These are phyloP conservation scores for Caenorhabditis remanei DNA, from an alignment of 1,140 invertebrate genomes.

Conservation along the genomic window DNA sequence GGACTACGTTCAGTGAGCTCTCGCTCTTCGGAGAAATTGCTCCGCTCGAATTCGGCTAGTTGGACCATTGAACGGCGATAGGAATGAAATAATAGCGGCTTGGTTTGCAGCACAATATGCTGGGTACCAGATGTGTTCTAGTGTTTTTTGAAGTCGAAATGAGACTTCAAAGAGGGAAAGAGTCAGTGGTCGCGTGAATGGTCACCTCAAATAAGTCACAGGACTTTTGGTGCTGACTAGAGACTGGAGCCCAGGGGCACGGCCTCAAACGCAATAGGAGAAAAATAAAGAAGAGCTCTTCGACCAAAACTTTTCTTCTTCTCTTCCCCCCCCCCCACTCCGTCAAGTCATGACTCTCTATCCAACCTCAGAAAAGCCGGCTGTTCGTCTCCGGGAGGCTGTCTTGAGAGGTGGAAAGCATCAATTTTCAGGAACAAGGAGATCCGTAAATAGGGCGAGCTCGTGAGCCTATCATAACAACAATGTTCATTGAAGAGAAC, in stretches of 20 bases:
- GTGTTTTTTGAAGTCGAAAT: slow-evolving; percentile 28
- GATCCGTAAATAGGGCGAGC: slow-evolving; percentile 39
- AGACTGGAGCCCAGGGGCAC: neutral
- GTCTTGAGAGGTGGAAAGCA: slow-evolving; percentile 2
- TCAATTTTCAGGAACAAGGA: slow-evolving; percentile 30
- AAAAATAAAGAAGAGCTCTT: slow-evolving; percentile 43
- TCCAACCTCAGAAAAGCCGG: slow-evolving; percentile 42
- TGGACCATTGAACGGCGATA: slow-evolving; percentile 27
- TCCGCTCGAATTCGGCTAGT: slow-evolving; percentile 39
- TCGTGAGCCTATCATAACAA: slow-evolving; percentile 41
- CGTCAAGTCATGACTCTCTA: slow-evolving; percentile 44
- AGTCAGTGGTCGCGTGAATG: slow-evolving; percentile 36
- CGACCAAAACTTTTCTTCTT: neutral
- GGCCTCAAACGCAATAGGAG: slow-evolving; percentile 7
- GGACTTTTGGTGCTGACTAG: slow-evolving; percentile 45
- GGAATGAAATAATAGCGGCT: slow-evolving; percentile 40
- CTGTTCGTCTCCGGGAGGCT: slow-evolving; percentile 44
- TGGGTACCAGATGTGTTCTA: slow-evolving; percentile 35
- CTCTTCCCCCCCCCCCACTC: too few relatives aligned
- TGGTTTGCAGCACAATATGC: neutral
- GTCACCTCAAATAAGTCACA: slow-evolving; percentile 54
- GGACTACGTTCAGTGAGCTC: slow-evolving; percentile 29
- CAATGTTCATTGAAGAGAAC: neutral
- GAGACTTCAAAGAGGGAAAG: neutral
- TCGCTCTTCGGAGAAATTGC: neutral